Conservation (phyloP, 2,888 invertebrate species). For the Chloromyia formosa region DNA sequence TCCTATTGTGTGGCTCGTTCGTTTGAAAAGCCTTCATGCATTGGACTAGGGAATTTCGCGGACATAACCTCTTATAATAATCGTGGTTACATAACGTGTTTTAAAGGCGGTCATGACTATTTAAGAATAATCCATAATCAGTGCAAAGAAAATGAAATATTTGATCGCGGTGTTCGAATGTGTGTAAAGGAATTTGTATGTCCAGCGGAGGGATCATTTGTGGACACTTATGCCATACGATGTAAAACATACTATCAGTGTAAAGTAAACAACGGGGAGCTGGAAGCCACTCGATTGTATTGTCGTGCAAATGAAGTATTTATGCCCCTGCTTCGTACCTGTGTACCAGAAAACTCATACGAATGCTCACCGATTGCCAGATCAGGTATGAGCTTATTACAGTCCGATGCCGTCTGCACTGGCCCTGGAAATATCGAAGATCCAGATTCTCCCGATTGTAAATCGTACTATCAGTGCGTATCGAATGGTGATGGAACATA, state of each 20-base stretch:
- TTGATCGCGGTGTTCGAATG: background rate
- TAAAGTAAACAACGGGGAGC: background rate
- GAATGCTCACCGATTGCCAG: background rate
- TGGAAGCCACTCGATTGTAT: background rate
- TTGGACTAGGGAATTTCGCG: conserved; percentile 15
- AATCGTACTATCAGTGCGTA: conserved; percentile 26
- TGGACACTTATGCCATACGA: background rate
- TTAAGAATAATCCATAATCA: background rate
- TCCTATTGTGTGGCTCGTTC: background rate
- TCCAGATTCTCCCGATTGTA: conserved; percentile 27
- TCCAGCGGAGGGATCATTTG: conserved; percentile 2
- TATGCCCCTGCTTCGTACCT: background rate
- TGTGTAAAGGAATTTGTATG: conserved; percentile 18
- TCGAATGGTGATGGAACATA: conserved; percentile 14
- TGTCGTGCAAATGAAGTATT: conserved; percentile 8
- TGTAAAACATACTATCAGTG: conserved; percentile 13
- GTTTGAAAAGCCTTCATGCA: background rate
- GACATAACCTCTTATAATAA: conserved; percentile 16
- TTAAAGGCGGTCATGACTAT: background rate
- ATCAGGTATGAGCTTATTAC: background rate
- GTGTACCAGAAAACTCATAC: background rate
- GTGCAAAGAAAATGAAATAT: background rate
- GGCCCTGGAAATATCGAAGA: conserved; percentile 5
- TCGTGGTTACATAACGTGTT: conserved; percentile 22
- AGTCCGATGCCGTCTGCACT: background rate